Evolutionary conservation across 2,888 invertebrate genomes (phyloP).

Genomic region (Melanophora roralis): DNA sequence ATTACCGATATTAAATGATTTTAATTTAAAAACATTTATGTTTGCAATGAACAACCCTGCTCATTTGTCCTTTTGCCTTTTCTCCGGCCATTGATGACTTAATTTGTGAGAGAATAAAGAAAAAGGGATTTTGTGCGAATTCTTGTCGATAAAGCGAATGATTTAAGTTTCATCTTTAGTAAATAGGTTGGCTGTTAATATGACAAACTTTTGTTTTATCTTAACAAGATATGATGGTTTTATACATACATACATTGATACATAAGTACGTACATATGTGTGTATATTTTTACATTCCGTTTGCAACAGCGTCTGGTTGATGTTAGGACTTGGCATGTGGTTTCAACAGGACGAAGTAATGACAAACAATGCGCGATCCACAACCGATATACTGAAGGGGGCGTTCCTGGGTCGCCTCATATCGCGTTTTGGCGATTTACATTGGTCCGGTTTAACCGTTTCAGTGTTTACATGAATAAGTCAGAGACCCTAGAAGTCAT

Average conservation of each 20-base stretch:
- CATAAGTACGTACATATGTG: too few species aligned
- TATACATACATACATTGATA: background rate
- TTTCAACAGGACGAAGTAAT: too few species aligned
- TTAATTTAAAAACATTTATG: slow-evolving; percentile 1
- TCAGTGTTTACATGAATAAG: too few species aligned
- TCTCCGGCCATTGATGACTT: slow-evolving; percentile 32
- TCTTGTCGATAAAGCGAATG: background rate
- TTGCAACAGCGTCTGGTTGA: too few species aligned
- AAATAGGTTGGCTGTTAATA: slow-evolving; percentile 56
- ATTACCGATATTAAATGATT: slow-evolving; percentile 58
- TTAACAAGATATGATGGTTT: background rate
- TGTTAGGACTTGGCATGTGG: too few species aligned
- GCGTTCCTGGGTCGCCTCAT: too few species aligned
- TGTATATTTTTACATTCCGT: too few species aligned
- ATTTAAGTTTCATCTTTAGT: slow-evolving; percentile 8
- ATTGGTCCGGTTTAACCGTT: too few species aligned
- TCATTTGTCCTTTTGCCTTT: background rate
- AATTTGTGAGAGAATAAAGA: slow-evolving; percentile 21
- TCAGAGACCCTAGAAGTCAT: too few species aligned
- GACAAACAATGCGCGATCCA: too few species aligned
- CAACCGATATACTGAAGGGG: too few species aligned
- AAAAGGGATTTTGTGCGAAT: slow-evolving; percentile 22
- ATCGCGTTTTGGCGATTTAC: too few species aligned
- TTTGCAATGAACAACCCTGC: slow-evolving; percentile 37
- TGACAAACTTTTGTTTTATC: slow-evolving; percentile 56